Base-by-base conservation (phyloP, 2,113 vertebrate species). In the Hippocampus comes region DNA sequence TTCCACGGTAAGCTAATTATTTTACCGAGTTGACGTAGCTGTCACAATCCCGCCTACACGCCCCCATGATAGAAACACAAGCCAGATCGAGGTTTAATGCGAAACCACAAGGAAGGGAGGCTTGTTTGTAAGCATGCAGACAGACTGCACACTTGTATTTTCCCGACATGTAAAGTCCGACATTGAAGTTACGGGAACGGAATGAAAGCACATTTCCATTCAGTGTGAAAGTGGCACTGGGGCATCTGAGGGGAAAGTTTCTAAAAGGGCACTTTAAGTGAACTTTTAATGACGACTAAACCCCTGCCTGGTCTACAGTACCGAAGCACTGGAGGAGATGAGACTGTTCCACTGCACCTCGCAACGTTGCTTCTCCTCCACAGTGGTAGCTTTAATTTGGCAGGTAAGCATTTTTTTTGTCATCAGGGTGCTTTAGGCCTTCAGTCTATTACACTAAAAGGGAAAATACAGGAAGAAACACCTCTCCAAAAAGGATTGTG, bases 391-490 rank as follows among this genome's bases (percentile, higher is more conserved):
- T 81, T 83, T 75, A 82, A 83, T 81, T 68, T 78, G 30, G 30
- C 30, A 30, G 75, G 86, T 82, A 78, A 87, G 82, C 78, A 72
- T 75, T 86, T 85, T 86, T 34, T 38, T 38, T 38, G 70, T 66
- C 67, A 56, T 72, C 71, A 69, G 51, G 63, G 59, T 57, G 69
- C 76, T 78, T 79, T 55, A 61, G 72, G 63, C 70, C 72, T 69
- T 65, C 56, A 0, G 23, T 49, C 53, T 51, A 48, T 5, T 80
- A 20, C 55, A 49, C 3, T 25, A 70, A 57, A 61, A 60, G 57
- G 55, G 5, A 70, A 67, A 21, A 49, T 23, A n/a, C 21, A 21
- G 15, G 38, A 46, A 66, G 49, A 20, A 75, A 63, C 49, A 43
- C 21, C 55, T 65, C 7, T 23, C 72, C 67, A 15, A 57, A 66